Base-by-base conservation (phyloP, 2,797 vertebrate genomes). In the Mionectes olivaceus region DNA sequence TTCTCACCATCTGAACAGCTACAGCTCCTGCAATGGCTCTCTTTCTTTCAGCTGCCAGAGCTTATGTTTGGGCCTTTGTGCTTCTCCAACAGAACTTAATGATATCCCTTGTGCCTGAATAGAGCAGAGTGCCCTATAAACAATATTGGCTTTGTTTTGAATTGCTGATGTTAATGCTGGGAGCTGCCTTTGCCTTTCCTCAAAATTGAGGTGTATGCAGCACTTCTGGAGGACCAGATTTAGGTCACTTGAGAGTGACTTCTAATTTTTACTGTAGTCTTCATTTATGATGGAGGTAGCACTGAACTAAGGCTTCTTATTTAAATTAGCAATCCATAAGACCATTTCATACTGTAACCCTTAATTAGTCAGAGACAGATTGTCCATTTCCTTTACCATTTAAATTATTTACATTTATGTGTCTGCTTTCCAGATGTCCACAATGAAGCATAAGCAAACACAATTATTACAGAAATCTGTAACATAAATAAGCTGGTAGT, bases 11-110 rank as follows among this genome's bases (percentile, higher is more conserved):
- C 55, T 87, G 80, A 95, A 28, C 63, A 81, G 77, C 73, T 28
- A 14, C 27, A 68, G 43, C 52, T 86, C 24, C n/a, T 78, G 69
- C 73, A 65, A 13, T 84, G 71, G 69, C 46, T 91, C 37, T 63
- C 39, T 73, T 63, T 87, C 30, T 83, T n/a, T 68, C 65, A 75
- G n/a, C 57, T 93, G 85, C 88, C 52, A 69, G 33, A 91, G 64
- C 73, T 88, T 53, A 30, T 59, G 64, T 91, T 89, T 81, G 59
- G 73, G 80, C 55, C 70, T 91, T 73, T 86, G 76, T 89, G 70
- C 73, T 91, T 68, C 89, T 84, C 56, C 79, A 74, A 0, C 39
- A 69, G 59, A 86, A 73, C 12, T 87, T 88, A 56, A 59, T 79
- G 67, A 65, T 61, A 64, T 28, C 82, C 19, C 64, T 78, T 21